Evolutionary conservation across 2,113 vertebrate genomes (phyloP), one percentile per base, ranked within the genome.

Genomic region (Cisticola juncidis): DNA sequence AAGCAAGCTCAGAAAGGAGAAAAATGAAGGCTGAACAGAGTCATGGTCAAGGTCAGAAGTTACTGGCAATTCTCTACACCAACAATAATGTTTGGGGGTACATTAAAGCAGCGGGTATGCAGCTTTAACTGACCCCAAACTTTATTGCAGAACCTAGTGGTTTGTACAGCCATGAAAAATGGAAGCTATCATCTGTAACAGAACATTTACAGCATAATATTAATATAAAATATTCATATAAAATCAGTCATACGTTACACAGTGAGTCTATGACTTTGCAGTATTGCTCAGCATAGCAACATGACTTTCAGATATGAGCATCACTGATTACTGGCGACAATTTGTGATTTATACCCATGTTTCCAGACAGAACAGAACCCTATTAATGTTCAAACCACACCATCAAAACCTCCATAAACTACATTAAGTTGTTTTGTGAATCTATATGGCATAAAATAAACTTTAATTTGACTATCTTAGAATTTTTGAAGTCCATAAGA

Each of bases 201-300:
- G 56, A 96, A 84, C 70, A 82, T 66, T 95, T 40, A 60, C 7
- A 91, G 25, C 77, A 92, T 83, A 96, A 88, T 91, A 54, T 44
- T 42, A 1, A 38, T 78, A 66, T 12, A 47, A 50, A 83, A 68
- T 56, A 79, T 47, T 62, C 0, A 47, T 40, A 57, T 79, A 45
- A 77, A 92, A 71, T 76, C 29, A 77, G 5, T 77, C 9, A 9
- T 54, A 25, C 14, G 11, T 72, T 54, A 66, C 36, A 29, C 9
- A 62, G 35, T 51, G 69, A 64, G 15, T 60, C 33, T 26, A 14
- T 56, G 56, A 58, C 24, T 68, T 17, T 33, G 10, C n/a, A 60
- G 36, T n/a, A 64, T 65, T 61, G 40, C 5, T 33, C 47, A 95
- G 42, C 6, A 50, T 23, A n/a, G 51, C 22, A 57, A 36, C 12